Base-by-base conservation (phyloP, 2,888 invertebrate species). In the Cloeon dipterum region DNA sequence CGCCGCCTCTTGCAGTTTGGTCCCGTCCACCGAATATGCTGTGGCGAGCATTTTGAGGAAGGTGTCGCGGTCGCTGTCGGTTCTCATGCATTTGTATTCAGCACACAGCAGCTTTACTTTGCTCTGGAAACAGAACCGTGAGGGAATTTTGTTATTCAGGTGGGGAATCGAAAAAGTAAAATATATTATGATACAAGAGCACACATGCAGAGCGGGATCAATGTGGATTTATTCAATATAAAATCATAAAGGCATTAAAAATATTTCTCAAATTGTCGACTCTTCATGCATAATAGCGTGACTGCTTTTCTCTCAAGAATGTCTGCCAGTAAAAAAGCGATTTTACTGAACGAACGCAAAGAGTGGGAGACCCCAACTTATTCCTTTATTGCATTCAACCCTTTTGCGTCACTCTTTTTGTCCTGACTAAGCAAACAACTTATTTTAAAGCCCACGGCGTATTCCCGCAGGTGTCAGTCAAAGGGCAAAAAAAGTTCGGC, bases 391-490 rank as follows among this genome's bases (percentile, higher is more conserved):
- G n/a, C n/a, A n/a, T n/a, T n/a, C n/a, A n/a, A n/a, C n/a, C n/a
- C n/a, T n/a, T n/a, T n/a, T n/a, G n/a, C n/a, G n/a, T n/a, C n/a
- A n/a, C n/a, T n/a, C n/a, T n/a, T n/a, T n/a, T n/a, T n/a, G n/a
- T n/a, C n/a, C n/a, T n/a, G n/a, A n/a, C n/a, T n/a, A n/a, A n/a
- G n/a, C n/a, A n/a, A n/a, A n/a, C n/a, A n/a, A n/a, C n/a, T n/a
- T n/a, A n/a, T n/a, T n/a, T n/a, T n/a, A n/a, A n/a, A n/a, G n/a
- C n/a, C n/a, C n/a, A n/a, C n/a, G n/a, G n/a, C n/a, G n/a, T n/a
- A n/a, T n/a, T 49, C 41, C 45, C 61, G 61, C 46, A 62, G 50
- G 2, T 62, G 54, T 3, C 56, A 53, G 49, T 59, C 60, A 10
- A 52, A 48, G n/a, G 45, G 46, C 3, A 63, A 59, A 11, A 65